Percentiles rank a stretch among this genome's conserved stretches.
phyloP scores from a whole-genome alignment of 2,888 invertebrate genomes.

The Drosophila subquinaria region DNA sequence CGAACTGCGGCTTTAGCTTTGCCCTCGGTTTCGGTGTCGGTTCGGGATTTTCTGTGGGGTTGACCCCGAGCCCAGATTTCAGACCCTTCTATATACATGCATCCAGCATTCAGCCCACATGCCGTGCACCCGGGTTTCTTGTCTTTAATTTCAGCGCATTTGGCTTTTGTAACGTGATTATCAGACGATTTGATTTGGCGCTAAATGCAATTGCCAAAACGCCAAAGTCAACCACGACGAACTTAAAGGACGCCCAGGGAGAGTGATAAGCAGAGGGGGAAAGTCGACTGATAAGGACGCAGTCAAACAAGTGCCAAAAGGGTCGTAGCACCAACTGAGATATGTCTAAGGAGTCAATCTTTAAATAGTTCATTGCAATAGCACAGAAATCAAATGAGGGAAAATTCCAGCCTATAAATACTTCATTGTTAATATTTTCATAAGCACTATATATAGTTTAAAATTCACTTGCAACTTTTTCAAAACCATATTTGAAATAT shows the following conservation, averaged over 20 bases:
- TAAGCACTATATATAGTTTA: too few relatives aligned
- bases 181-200: constrained; percentile 86
- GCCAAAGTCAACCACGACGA: constrained; percentile 73
- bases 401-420: too few relatives aligned
- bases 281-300: neutral
- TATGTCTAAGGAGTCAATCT: neutral
- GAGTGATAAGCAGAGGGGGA: neutral
- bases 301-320: constrained; percentile 18
- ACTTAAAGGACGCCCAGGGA: neutral
- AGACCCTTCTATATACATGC: neutral
- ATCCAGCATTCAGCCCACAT: constrained; percentile 45
- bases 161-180: constrained; percentile 86
- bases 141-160: constrained; percentile 83
- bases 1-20: constrained; percentile 26
- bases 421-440: too few relatives aligned
- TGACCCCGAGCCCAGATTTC: constrained; percentile 31
- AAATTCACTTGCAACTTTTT: too few relatives aligned
- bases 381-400: neutral
- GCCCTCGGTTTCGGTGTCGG: constrained; percentile 1
- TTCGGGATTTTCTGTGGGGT: constrained; percentile 34
- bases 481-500: too few relatives aligned
- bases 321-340: constrained; percentile 7
- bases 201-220: constrained; percentile 82
- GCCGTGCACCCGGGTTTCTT: constrained; percentile 66
- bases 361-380: neutral